Conservation (phyloP, 2,113 vertebrate species). For the Callipepla squamata region DNA sequence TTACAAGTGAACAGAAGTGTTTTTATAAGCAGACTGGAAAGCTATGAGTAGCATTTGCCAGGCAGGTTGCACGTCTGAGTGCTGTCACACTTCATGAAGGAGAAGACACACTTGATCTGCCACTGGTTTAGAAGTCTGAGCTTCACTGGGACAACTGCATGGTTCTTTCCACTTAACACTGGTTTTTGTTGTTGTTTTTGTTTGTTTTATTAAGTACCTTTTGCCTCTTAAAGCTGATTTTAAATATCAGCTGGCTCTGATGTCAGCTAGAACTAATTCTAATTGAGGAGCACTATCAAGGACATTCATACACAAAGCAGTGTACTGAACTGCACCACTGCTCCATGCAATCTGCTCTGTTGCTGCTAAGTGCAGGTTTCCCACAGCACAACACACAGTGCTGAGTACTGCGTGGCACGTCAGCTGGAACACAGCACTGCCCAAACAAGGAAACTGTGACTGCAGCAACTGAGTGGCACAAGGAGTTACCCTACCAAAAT, state of each 20-base stretch:
- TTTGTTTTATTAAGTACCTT: neutral
- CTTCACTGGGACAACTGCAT: neutral
- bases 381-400: accelerated
- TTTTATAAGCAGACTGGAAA: neutral
- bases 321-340: too few relatives aligned
- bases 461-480: too few relatives aligned
- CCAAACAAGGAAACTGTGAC: neutral
- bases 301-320: neutral
- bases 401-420: accelerated
- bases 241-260: neutral
- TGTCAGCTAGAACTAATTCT: neutral
- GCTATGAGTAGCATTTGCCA: neutral
- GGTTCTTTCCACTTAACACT: neutral
- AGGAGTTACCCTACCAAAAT: neutral
- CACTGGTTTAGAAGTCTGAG: neutral
- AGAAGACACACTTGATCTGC: neutral
- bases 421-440: neutral
- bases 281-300: too few relatives aligned
- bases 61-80: neutral
- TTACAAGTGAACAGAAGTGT: neutral
- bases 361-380: neutral
- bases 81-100: too few relatives aligned
- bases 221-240: neutral
- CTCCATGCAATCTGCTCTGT: accelerated
- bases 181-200: neutral